A percentile compares a stretch with the other conserved stretches of the same genome.
Conservation (phyloP, 2,888 invertebrate genomes). For the Drosophila kanekoi region DNA sequence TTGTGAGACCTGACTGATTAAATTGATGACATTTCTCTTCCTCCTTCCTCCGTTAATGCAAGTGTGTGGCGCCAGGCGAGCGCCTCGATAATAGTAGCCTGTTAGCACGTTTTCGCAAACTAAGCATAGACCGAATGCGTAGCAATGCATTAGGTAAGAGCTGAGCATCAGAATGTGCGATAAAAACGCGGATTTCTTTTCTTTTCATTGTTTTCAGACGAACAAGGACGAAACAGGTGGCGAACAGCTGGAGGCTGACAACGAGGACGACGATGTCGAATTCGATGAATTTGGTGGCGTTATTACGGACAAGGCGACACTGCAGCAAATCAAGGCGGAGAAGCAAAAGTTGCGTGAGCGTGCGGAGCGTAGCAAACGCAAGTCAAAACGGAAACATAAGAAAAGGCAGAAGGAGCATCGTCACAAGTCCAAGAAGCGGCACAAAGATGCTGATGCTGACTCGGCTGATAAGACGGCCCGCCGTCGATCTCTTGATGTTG, state of each 20-base stretch:
- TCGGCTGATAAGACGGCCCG: conserved; percentile 7
- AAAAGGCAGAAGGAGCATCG: conserved; percentile 57
- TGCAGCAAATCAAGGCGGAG: conserved; percentile 62
- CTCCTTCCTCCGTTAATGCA: conserved; percentile 56
- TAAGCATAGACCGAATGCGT: conserved; percentile 86
- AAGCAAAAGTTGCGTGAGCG: conserved; percentile 58
- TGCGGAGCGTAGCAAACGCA: conserved; percentile 50
- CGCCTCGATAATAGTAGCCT: conserved; percentile 81
- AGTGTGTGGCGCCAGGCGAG: conserved; percentile 52
- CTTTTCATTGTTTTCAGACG: conserved; percentile 81
- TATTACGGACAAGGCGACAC: conserved; percentile 68
- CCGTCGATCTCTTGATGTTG: conserved; percentile 44
- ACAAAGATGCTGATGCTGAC: conserved; percentile 13
- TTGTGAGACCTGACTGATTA: not conserved
- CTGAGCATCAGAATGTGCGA: conserved; percentile 79
- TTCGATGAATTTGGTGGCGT: conserved; percentile 81
- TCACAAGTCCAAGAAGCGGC: conserved; percentile 48
- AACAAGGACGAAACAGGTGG: conserved; percentile 37
- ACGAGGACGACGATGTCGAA: conserved; percentile 64
- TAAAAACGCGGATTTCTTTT: conserved; percentile 85
- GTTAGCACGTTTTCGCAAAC: conserved; percentile 84
- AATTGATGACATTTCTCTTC: conserved; percentile 42
- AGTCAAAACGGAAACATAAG: conserved; percentile 52
- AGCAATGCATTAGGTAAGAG: conserved; percentile 87
- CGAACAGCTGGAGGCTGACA: conserved; percentile 30